Base-by-base conservation (phyloP, 92 coral and sea anemone genomes). In the Parazoanthus swiftii region DNA sequence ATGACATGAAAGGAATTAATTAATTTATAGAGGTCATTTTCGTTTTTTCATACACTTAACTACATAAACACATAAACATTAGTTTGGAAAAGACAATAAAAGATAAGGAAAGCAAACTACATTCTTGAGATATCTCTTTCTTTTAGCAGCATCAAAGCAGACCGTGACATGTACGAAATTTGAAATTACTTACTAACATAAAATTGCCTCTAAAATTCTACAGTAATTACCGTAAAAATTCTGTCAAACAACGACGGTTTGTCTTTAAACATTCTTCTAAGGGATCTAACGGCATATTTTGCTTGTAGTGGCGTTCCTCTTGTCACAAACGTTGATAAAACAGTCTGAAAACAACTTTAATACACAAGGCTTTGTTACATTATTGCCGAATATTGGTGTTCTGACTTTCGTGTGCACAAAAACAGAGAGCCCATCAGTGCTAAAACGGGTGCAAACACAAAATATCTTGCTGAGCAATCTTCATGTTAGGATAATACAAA, bases 271-370 rank as follows among this genome's bases (percentile, higher is more conserved):
- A 92, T 95, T 89, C 91, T 95, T 70, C 92, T 89, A 14, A 96
- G 86, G 76, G 98, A 91, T 66, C 98, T 90, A 77, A 93, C 81
- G 0, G 99, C 95, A 89, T 84, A 92, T 81, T 96, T 96, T 38
- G 94, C 95, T 90, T 96, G 99, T 14, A 88, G 79, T 0, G 98
- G 98, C 6, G 95, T 93, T 89, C 99, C 99, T 88, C 92, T 95
- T 29, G 94, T 56, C 6, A 96, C 93, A 67, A 96, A 90, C 79
- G 91, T 92, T 70, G 96, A 89, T 74, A 96, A 87, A 76, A 94
- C 98, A 54, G 96, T 98, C 68, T 96, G 99, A 74, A 93, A 96
- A 91, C 94, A 94, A 72, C 98, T 95, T 46, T 13, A 58, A 39
- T 25, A 82, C 2, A 81, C 13, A 51, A 81, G 14, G 23, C 18